Conservation (phyloP, 2,797 vertebrate species). For the Apogon hyalosoma region DNA sequence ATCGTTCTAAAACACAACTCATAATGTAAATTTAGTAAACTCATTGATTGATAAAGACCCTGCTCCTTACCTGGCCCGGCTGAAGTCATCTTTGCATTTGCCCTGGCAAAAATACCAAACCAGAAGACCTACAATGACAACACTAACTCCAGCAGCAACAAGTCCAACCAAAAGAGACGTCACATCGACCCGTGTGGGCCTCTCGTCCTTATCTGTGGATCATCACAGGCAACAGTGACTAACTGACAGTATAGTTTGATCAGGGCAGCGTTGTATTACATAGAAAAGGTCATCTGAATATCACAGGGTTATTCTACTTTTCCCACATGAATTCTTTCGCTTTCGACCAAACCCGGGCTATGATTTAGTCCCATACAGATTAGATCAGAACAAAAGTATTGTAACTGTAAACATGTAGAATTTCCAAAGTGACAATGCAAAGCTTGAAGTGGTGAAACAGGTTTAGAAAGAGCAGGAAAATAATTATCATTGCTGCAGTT, state of each 20-base stretch:
- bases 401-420: background rate
- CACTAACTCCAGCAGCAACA: constrained; percentile 85
- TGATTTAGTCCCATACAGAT: too few relatives aligned
- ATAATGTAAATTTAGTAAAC: too few relatives aligned
- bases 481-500: background rate
- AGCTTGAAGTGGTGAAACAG: constrained; percentile 40
- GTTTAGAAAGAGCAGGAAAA: constrained; percentile 29
- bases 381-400: too few relatives aligned
- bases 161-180: constrained; percentile 91
- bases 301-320: background rate
- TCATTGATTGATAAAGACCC: background rate
- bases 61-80: constrained; percentile 82
- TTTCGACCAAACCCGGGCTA: background rate
- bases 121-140: constrained; percentile 85
- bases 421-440: background rate
- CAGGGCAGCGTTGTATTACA: background rate
- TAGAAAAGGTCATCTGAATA: background rate
- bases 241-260: background rate
- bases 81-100: constrained; percentile 82
- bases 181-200: constrained; percentile 84
- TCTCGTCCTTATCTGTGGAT: constrained; percentile 66
- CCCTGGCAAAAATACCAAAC: constrained; percentile 89
- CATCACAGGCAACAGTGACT: constrained; percentile 22
- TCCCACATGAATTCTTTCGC: background rate
- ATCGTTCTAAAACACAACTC: too few relatives aligned